Base-by-base conservation (phyloP, 2,797 vertebrate species). In the Taenioides sp. region DNA sequence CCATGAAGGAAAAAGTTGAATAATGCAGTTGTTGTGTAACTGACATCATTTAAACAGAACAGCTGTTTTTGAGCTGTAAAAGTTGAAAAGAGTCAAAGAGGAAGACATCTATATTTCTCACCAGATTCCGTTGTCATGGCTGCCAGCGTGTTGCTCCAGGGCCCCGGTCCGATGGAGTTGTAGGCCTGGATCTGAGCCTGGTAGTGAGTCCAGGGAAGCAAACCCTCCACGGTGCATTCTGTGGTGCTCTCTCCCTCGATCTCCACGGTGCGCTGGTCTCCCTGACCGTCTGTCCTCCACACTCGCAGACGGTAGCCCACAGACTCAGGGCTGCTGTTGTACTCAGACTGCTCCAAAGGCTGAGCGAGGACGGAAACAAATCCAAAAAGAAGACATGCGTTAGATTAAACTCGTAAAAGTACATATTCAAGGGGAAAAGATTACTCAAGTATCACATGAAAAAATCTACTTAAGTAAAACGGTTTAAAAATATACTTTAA, bases 141-240 rank as follows among this genome's bases (percentile, higher is more conserved):
- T 1, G 91, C 78, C 2, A 96, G 91, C 0, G 85, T 66, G 31
- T 91, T 90, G 0, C 97, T 98, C 97, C 97, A 99, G 0, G 96
- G 96, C 70, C 97, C 97, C 0, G 95, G 88, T 63, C 97, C 97
- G 0, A 97, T 96, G 72, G 96, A 96, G 34, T 99, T 99, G 89
- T 95, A 96, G 47, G 95, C 96, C 78, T 98, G 97, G 82, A 98
- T 91, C 89, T 96, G 95, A 69, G 97, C 88, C 62, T 95, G 94
- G 2, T 98, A 98, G 67, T 96, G 94, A 0, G 94, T 95, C 96
- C 96, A 98, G 77, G 97, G 96, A 77, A 93, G 93, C 76, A 99
- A 92, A 7, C 91, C 94, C 77, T 97, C 97, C 0, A 97, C 7
- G 0, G 94, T 94, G 86, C 90, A 91, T 76, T 97, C 95, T 22